Evolutionary conservation across 1,140 invertebrate species (phyloP), one percentile per base, ranked within the genome.

Genomic region (Leucophenga varia): DNA sequence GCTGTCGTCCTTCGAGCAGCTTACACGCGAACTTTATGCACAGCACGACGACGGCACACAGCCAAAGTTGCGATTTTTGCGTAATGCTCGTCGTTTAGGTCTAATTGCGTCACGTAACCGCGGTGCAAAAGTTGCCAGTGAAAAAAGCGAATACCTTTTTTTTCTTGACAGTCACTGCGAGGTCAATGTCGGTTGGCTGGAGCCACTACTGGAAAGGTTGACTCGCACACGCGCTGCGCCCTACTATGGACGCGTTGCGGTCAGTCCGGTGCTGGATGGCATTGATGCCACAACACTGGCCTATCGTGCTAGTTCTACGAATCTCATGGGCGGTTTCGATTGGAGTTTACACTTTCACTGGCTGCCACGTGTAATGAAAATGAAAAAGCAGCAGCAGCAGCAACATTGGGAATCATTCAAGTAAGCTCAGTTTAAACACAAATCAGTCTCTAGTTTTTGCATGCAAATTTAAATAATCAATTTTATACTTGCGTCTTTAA

Each of bases 311-410:
- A 69, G 55, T 55, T 85, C 32, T 90, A 89, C 64, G 87, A 86
- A 3, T 69, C 93, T 55, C 86, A 94, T 1, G 76, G 91, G 90
- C 19, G 89, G 88, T 0, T 97, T 97, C 68, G 95, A 95, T 76
- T 97, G 94, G 95, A 91, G 89, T 6, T 77, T 97, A 7, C 90
- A 95, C 74, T 97, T 96, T 64, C 94, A 94, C 76, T 97, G 95
- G 95, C 90, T 95, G 52, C 89, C 85, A 64, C 81, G 79, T 0
- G 16, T 42, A 3, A 17, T 61, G 19, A 18, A 43, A 43, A 30
- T 28, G 16, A 13, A 22, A 6, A 5, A 31, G 28, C 16, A 43
- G 19, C 42, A 34, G n/a, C n/a, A 20, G 7, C 6, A 1, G 14
- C 22, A 25, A 5, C 22, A 25, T 25, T 25, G 22, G n/a, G n/a